A percentile compares a stretch with the other conserved stretches of the same genome.
Evolutionary conservation across 2,797 vertebrate species (phyloP).

Genomic region (Liasis olivaceus): DNA sequence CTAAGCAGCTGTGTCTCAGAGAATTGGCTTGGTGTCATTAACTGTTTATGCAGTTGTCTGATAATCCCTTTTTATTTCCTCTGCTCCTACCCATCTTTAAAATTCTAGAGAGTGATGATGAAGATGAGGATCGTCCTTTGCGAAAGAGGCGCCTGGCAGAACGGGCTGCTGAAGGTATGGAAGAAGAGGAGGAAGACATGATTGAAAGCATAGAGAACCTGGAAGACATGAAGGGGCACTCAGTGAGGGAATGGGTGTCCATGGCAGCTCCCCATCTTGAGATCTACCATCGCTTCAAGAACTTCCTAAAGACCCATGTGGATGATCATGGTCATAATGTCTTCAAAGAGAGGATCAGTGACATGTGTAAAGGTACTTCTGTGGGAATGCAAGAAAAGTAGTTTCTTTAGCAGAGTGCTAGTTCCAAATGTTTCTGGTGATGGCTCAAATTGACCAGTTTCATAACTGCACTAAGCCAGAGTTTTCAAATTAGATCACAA

Average conservation of each 20-base stretch:
- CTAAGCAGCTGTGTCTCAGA: neutral
- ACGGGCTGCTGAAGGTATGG: conserved; percentile 84
- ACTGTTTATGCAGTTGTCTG: neutral
- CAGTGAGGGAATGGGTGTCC: conserved; percentile 96
- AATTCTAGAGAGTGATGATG: conserved; percentile 89
- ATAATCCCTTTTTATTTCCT: neutral
- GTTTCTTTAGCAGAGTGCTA: neutral
- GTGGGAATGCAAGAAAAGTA: neutral
- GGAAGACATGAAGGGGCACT: conserved; percentile 98
- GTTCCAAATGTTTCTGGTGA: neutral
- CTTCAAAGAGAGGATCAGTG: conserved; percentile 97
- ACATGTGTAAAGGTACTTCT: conserved; percentile 95
- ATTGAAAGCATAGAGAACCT: conserved; percentile 98
- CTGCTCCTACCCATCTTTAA: neutral
- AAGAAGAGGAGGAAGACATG: conserved; percentile 93
- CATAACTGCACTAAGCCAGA: neutral
- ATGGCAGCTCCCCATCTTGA: conserved; percentile 94
- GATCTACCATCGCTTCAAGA: conserved; percentile 98
- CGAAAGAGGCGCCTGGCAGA: conserved; percentile 86
- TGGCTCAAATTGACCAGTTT: neutral
- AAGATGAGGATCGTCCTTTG: conserved; percentile 89
- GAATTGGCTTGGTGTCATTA: neutral
- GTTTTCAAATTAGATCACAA: neutral
- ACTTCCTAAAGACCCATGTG: conserved; percentile 95
- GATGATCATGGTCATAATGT: conserved; percentile 96